phyloP scores from a whole-genome alignment of 2,888 invertebrate genomes.

The Torymus aiolomorphi region DNA sequence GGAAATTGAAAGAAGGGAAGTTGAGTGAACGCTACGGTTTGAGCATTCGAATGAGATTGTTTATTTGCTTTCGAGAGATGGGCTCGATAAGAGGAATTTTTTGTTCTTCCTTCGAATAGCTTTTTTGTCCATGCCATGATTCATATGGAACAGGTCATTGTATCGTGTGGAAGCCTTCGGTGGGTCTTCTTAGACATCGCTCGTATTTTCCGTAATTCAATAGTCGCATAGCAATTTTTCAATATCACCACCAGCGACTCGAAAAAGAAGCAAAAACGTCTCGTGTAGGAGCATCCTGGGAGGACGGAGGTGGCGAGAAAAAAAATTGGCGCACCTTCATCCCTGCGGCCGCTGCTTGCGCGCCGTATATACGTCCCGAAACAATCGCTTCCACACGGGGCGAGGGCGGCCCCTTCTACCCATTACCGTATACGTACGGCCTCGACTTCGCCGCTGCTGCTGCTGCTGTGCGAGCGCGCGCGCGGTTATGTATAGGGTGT shows the following conservation, averaged over 20 bases:
- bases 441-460: slow-evolving; percentile 62
- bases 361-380: slow-evolving; percentile 72
- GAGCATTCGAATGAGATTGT: not conserved
- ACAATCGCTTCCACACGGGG: slow-evolving; percentile 70
- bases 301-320: slow-evolving; percentile 5
- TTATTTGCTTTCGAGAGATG: not conserved
- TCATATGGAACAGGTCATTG: too few relatives aligned
- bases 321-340: slow-evolving; percentile 68
- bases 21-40: not conserved
- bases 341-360: slow-evolving; percentile 46
- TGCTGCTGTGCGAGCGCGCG: slow-evolving; percentile 58
- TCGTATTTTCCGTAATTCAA: too few relatives aligned
- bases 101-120: too few relatives aligned
- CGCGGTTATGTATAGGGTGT: slow-evolving; percentile 75
- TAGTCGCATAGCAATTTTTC: too few relatives aligned
- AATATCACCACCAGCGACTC: too few relatives aligned
- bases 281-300: not conserved
- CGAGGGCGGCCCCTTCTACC: slow-evolving; percentile 45
- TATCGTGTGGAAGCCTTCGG: too few relatives aligned
- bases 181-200: too few relatives aligned
- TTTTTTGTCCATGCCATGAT: too few relatives aligned
- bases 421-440: slow-evolving; percentile 61
- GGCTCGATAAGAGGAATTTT: not conserved
- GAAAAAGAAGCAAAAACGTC: too few relatives aligned
- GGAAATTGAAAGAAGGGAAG: not conserved